Base-by-base conservation (phyloP, 92 coral and sea anemone species). In the Ricordea florida region DNA sequence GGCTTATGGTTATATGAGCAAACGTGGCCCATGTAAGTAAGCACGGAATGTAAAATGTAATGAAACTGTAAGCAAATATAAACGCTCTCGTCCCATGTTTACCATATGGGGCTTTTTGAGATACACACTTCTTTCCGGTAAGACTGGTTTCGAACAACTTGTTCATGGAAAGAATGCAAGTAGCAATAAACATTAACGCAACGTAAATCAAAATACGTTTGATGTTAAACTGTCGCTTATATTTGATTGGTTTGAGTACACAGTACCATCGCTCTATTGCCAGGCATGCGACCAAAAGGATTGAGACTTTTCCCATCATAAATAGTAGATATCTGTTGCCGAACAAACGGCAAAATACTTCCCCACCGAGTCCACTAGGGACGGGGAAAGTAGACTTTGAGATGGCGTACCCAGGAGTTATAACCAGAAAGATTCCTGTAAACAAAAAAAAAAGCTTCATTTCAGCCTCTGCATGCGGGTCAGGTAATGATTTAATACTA, bases 201-300 rank as follows among this genome's bases (percentile, higher is more conserved):
- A 55, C 66, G 30, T 70, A 70, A 38, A 70, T 13, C 7, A 70
- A 31, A 27, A 78, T 72, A 15, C 85, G 59, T 6, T 61, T 53
- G 7, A 37, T 43, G 43, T 74, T 84, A 55, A 84, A 84, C 21
- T 67, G 37, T 9, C 52, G 40, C n/a, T 47, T 65, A 69, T 76
- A 84, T 30, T 48, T 69, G 48, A 76, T 66, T 13, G 88, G 83
- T 11, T 59, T 67, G 27, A 76, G 67, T 9, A 83, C 76, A 16
- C 82, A 83, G 32, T 57, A 83, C 88, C 88, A 83, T 9, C 88
- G 83, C 55, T 83, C 88, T 20, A 83, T 20, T 25, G 88, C 88
- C 18, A 83, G 88, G 42, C 79, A 76, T 36, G 88, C 68, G 6
- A 66, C 83, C 1, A 72, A 66, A 14, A 83, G 74, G 17, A 83